Evolutionary conservation across 2,113 vertebrate genomes (phyloP), one percentile per base, ranked within the genome.

Genomic region (Paralichthys olivaceus): DNA sequence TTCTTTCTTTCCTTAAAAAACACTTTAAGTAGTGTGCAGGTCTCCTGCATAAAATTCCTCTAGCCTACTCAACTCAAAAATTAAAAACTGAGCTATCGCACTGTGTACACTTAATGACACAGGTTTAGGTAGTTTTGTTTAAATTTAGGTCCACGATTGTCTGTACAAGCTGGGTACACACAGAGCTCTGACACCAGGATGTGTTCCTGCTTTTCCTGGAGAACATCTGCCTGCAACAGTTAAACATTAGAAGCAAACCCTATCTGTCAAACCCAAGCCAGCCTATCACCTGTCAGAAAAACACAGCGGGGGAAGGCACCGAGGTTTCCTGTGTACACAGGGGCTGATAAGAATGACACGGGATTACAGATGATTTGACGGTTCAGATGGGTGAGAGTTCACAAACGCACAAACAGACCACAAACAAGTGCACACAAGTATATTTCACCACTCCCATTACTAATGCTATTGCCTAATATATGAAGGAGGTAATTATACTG

Each of bases 221-320:
- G 81, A 82, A 66, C 14, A 59, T 77, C 75, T 67, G 60, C 62
- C 58, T 54, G 49, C 47, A 58, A 64, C 66, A 78, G 81, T 80
- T 84, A 90, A 88, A 92, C 87, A 90, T 37, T 14, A 58, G 51
- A 47, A 28, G 19, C 58, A 64, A 69, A 72, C 37, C 57, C 54
- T 67, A 61, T n/a, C 55, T 47, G 69, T 77, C 63, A 56, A 70
- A 55, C 59, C 28, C 4, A 5, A 61, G 68, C 56, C 74, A 80
- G 51, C 77, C 84, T 91, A 87, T 91, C 82, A 77, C 60, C 77
- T 28, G 26, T 20, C 56, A 83, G 73, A 69, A 66, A 79, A 79
- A 76, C 69, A 84, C 17, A 55, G 65, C 0, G 3, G 49, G 64
- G 70, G 65, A 57, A 28, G 56, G 64, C 57, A 37, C 43, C 25